Conservation (phyloP, 2,113 vertebrate species). For the Sphyrna mokarran region DNA sequence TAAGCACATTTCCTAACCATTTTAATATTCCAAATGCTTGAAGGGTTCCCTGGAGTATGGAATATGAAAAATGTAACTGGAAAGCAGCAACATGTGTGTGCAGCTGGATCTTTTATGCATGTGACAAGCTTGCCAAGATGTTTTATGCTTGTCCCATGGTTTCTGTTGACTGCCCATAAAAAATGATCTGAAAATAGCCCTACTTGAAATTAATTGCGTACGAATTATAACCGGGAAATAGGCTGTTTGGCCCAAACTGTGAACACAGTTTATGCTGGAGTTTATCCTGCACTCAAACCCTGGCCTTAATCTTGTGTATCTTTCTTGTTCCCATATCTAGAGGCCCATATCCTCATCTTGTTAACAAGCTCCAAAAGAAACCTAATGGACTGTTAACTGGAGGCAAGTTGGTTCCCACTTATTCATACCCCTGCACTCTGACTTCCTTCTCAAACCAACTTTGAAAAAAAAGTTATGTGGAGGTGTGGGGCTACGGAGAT, state of each 20-base stretch:
- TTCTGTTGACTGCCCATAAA: neutral
- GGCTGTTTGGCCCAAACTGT: neutral
- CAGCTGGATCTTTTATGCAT: neutral
- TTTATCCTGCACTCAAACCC: too few species aligned
- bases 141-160: neutral
- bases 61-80: neutral
- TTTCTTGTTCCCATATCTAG: neutral
- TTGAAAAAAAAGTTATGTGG: too few species aligned
- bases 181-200: neutral
- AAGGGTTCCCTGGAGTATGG: neutral
- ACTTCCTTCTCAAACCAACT: too few species aligned
- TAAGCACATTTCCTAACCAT: neutral
- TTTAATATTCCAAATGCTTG: neutral
- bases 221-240: neutral
- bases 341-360: neutral
- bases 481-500: too few species aligned
- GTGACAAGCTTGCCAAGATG: neutral
- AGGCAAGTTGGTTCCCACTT: too few species aligned
- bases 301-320: neutral
- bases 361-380: too few species aligned
- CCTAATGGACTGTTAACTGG: too few species aligned
- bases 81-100: neutral
- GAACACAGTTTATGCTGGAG: neutral
- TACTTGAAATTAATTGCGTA: neutral
- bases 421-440: too few species aligned